phyloP scores from a whole-genome alignment of 2,888 invertebrate genomes.

The Bellardia pandia region DNA sequence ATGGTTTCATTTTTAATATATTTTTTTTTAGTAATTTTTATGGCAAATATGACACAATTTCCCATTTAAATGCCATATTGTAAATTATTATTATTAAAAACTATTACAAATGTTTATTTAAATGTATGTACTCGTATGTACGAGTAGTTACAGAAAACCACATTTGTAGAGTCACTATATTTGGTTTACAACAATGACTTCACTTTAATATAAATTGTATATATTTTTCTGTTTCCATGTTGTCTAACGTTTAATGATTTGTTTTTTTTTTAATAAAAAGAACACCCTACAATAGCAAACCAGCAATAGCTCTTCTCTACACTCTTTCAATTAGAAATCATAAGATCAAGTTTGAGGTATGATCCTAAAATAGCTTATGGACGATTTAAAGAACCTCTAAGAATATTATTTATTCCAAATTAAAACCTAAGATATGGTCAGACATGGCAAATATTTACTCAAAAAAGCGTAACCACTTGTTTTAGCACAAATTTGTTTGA shows the following conservation, averaged over 20 bases:
- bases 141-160: not conserved
- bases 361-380: too few species aligned
- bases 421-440: too few species aligned
- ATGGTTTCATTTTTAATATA: not conserved
- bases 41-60: constrained; percentile 68
- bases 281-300: constrained; percentile 1
- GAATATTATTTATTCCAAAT: too few species aligned
- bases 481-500: too few species aligned
- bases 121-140: constrained; percentile 18
- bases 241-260: constrained; percentile 23
- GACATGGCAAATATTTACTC: too few species aligned
- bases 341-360: too few species aligned
- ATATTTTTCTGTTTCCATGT: constrained; percentile 4
- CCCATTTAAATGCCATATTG: constrained; percentile 44
- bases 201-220: constrained; percentile 39
- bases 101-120: constrained; percentile 61
- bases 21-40: constrained; percentile 25
- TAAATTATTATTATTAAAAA: constrained; percentile 52
- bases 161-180: constrained; percentile 29
- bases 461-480: too few species aligned
- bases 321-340: too few species aligned
- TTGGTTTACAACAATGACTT: constrained; percentile 62
- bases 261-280: constrained; percentile 1
- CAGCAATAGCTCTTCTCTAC: too few species aligned
- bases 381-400: too few species aligned